These are phyloP conservation scores for Kradibia gibbosae DNA, from an alignment of 1,140 invertebrate genomes.

Conservation along the genomic window DNA sequence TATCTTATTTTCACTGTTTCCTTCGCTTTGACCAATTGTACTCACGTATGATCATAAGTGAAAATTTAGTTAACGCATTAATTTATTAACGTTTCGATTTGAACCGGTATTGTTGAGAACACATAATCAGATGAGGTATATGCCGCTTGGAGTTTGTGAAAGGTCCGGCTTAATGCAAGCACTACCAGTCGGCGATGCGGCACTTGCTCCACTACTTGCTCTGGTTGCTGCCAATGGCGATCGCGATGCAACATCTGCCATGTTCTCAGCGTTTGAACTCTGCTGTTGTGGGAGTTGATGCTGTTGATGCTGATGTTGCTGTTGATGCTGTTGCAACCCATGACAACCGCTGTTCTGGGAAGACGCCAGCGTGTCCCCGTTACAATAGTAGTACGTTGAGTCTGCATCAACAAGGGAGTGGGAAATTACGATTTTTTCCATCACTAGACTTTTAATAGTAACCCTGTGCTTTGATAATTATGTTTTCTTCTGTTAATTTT, in stretches of 20 bases:
- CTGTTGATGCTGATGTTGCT: slow-evolving; percentile 52
- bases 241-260: slow-evolving; percentile 73
- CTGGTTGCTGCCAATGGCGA: slow-evolving; percentile 81
- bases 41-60: background rate
- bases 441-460: background rate
- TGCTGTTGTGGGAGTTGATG: slow-evolving; percentile 37
- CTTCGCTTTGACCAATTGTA: background rate
- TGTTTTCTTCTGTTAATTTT: background rate
- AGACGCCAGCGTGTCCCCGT: slow-evolving; percentile 74
- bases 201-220: slow-evolving; percentile 80
- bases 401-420: slow-evolving; percentile 66
- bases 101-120: background rate
- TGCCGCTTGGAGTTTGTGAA: slow-evolving; percentile 67
- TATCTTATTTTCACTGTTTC: slow-evolving; percentile 36
- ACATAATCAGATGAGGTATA: slow-evolving; percentile 70
- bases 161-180: slow-evolving; percentile 79
- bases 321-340: slow-evolving; percentile 54
- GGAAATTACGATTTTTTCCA: background rate
- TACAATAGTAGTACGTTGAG: slow-evolving; percentile 79
- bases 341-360: slow-evolving; percentile 69
- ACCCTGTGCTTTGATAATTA: background rate
- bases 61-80: background rate
- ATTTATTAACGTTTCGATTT: too few species aligned
- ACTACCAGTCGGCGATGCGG: slow-evolving; percentile 81
- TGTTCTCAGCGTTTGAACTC: slow-evolving; percentile 59